phyloP scores from a whole-genome alignment of 2,113 vertebrate species.

The Helogale parvula region DNA sequence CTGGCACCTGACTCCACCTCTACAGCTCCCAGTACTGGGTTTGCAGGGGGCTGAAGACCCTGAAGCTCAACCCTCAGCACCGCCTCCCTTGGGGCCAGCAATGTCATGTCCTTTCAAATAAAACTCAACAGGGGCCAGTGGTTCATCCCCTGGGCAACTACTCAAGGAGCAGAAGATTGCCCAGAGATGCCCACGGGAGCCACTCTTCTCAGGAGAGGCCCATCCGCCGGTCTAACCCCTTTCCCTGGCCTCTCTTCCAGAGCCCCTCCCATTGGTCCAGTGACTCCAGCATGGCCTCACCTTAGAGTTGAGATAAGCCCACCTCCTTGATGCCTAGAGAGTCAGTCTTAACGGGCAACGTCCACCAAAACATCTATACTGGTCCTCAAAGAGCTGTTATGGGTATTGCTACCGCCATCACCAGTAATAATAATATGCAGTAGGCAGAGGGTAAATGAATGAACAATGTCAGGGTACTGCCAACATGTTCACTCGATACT shows the following conservation, averaged over 20 bases:
- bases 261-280: not conserved
- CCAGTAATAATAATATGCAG: rapidly evolving
- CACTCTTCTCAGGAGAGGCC: not conserved
- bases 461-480: not conserved
- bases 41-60: not conserved
- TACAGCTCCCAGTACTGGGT: not conserved
- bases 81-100: not conserved
- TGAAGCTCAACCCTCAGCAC: not conserved
- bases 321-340: not conserved
- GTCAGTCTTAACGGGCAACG: rapidly evolving
- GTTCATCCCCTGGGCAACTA: rapidly evolving
- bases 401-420: rapidly evolving
- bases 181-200: not conserved
- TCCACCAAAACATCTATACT: not conserved
- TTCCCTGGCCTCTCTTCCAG: not conserved
- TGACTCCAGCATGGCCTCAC: not conserved
- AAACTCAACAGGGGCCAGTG: not conserved
- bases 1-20: not conserved
- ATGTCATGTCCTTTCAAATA: not conserved
- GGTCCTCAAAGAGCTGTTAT: not conserved
- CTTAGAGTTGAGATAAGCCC: not conserved
- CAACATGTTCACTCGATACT: not conserved
- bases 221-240: no score
- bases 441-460: not conserved
- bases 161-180: not conserved